Conservation (phyloP, 2,797 vertebrate genomes). For the Hydrolagus colliei region DNA sequence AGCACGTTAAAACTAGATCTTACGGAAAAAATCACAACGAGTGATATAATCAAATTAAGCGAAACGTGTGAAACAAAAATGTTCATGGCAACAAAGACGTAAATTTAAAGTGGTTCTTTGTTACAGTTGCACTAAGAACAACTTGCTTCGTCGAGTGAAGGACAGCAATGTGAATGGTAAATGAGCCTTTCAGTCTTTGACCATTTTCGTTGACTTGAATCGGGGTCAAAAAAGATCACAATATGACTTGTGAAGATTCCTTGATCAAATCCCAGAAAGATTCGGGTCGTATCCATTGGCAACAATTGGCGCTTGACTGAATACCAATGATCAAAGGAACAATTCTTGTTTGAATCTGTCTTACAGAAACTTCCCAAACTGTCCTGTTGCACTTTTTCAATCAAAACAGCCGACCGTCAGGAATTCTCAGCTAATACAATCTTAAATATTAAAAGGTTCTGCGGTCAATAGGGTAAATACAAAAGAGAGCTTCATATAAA, state of each 20-base stretch:
- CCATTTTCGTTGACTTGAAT: not conserved
- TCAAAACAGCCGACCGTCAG: not conserved
- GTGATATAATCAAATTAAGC: too few species aligned
- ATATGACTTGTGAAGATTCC: not conserved
- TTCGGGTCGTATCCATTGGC: not conserved
- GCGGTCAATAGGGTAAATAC: not conserved
- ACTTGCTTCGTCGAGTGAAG: not conserved
- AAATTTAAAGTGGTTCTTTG: too few species aligned
- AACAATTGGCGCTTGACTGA: not conserved
- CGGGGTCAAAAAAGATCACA: not conserved
- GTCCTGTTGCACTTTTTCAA: too few species aligned
- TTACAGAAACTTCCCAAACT: too few species aligned
- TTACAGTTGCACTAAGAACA: not conserved
- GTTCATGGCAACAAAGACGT: not conserved
- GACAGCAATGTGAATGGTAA: not conserved
- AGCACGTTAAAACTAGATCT: too few species aligned
- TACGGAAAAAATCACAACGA: too few species aligned
- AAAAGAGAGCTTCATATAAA: not conserved
- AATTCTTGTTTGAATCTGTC: too few species aligned
- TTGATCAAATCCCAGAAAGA: not conserved
- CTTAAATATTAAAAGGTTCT: not conserved
- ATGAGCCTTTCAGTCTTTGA: not conserved
- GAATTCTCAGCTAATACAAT: not conserved
- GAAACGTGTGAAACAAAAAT: too few species aligned
- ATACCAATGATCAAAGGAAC: not conserved